Evolutionary conservation across 2,797 vertebrate species (phyloP), one percentile per base, ranked within the genome.

Genomic region (Acipenser ruthenus): DNA sequence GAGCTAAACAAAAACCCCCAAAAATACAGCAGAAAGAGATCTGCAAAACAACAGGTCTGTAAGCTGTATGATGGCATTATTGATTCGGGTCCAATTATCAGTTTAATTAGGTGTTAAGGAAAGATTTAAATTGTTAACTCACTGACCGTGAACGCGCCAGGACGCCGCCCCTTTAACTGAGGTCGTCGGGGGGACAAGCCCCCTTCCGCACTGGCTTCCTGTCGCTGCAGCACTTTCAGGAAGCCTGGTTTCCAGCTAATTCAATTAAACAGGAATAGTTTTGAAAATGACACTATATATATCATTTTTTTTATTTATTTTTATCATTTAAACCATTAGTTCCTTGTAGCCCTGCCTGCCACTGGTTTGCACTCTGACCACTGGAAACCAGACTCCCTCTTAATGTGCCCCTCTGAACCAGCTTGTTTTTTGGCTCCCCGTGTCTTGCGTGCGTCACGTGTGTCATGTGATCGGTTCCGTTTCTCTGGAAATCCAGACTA

Each of bases 351-450:
- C 23, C 23, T 37, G 23, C 23, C 23, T 37, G 23, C 23, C 23
- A 37, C 23, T 37, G 23, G 2, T 37, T 37, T 3, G 23, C 23
- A 37, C 23, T 3, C 23, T 3, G 23, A 37, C 23, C 23, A 37
- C 23, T 37, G 23, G 23, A 37, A 37, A 37, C 23, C 23, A 37
- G 23, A 37, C 18, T 71, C 49, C 68, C 11, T 69, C 10, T 64
- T 60, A 69, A 48, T 58, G 9, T 61, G 13, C 63, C 66, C 64
- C 69, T 66, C 78, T 71, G 74, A 79, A 80, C 72, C 6, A 69
- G 66, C 67, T 73, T 73, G 75, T 79, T 68, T 79, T 68, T 78
- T 70, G 77, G 71, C 78, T 77, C 64, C 76, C 75, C 6, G 8
- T 8, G 10, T 10, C 55, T 13, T 13, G 13, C 48, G 0, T 6